phyloP scores from a whole-genome alignment of 2,113 vertebrate genomes.

The Oostethus manadensis region DNA sequence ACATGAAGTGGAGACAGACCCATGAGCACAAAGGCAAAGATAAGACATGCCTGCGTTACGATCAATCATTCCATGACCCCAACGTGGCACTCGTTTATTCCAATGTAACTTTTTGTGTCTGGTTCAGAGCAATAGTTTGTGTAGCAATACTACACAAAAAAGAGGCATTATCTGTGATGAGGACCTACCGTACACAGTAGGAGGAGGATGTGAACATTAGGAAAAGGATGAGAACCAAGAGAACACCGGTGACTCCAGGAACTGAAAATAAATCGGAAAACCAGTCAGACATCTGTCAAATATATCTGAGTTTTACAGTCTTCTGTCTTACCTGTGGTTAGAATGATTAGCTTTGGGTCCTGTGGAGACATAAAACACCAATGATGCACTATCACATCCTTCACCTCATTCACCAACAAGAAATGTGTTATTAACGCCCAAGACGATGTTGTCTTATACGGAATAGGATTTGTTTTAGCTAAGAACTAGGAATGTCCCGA shows the following conservation, averaged over 20 bases:
- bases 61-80: too few relatives aligned
- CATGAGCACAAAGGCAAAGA: neutral
- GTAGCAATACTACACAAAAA: too few relatives aligned
- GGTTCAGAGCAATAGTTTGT: neutral
- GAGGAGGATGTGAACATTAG: slow-evolving; percentile 93
- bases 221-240: slow-evolving; percentile 91
- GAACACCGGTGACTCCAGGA: slow-evolving; percentile 87
- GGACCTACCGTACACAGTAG: slow-evolving; percentile 81
- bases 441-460: too few relatives aligned
- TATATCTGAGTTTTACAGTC: neutral
- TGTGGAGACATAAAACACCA: slow-evolving; percentile 44
- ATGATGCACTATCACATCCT: neutral
- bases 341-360: slow-evolving; percentile 87
- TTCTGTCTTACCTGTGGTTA: slow-evolving; percentile 80
- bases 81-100: too few relatives aligned
- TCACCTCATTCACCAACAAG: neutral
- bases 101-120: too few relatives aligned
- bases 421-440: neutral
- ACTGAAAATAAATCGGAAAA: slow-evolving; percentile 65
- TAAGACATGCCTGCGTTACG: neutral
- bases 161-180: neutral
- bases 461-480: too few relatives aligned
- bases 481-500: too few relatives aligned
- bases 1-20: slow-evolving; percentile 12
- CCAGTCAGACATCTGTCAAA: slow-evolving; percentile 1